Evolutionary conservation across 2,888 invertebrate species (phyloP).

Genomic region (Anthoptus insignis): DNA sequence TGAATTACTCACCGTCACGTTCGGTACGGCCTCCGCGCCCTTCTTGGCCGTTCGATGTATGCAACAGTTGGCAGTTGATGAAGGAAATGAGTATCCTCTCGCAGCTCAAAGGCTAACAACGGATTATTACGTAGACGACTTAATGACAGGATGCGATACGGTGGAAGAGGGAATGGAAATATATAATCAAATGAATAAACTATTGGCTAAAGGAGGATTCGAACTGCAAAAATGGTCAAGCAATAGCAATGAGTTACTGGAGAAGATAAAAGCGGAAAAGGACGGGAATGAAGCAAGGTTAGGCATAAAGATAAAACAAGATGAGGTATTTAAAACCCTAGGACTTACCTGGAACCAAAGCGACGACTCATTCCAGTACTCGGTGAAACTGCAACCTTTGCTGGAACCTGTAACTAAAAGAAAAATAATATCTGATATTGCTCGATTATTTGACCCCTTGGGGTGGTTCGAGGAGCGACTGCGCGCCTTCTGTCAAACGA

Average conservation of each 20-base stretch:
- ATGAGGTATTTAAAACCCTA: constrained; percentile 48
- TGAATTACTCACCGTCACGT: too few species aligned
- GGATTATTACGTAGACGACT: constrained; percentile 48
- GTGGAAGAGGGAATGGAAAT: constrained; percentile 45
- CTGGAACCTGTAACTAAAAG: constrained; percentile 52
- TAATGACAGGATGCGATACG: constrained; percentile 48
- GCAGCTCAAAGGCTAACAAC: too few species aligned
- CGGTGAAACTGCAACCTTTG: constrained; percentile 41
- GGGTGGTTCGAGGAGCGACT: constrained; percentile 52
- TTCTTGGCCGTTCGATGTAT: too few species aligned
- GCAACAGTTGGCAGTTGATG: constrained; percentile 48
- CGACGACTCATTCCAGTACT: constrained; percentile 49
- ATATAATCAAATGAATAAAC: constrained; percentile 47
- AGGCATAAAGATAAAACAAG: constrained; percentile 38
- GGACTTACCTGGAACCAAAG: constrained; percentile 52
- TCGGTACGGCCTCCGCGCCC: too few species aligned
- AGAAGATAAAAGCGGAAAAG: constrained; percentile 13
- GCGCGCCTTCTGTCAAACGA: constrained; percentile 13
- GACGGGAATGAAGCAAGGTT: neutral
- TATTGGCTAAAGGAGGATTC: constrained; percentile 55
- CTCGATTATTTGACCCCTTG: constrained; percentile 27
- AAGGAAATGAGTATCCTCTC: too few species aligned
- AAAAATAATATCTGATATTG: constrained; percentile 52
- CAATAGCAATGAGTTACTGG: constrained; percentile 43
- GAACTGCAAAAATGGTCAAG: constrained; percentile 53